Conservation (phyloP, 2,888 invertebrate genomes). For the Lasius platythorax region DNA sequence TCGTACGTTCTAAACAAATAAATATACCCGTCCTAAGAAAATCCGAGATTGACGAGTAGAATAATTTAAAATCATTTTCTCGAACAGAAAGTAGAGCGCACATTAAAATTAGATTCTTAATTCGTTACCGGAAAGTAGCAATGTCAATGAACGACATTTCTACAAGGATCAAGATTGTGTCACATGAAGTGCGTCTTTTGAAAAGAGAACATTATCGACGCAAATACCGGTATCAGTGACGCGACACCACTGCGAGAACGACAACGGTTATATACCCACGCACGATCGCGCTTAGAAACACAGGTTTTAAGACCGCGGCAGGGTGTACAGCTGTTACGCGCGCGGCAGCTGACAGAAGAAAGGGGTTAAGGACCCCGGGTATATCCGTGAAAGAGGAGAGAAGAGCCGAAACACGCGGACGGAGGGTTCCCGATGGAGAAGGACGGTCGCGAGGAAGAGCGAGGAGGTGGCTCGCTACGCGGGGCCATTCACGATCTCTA, state of each 20-base stretch:
- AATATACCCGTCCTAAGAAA: background rate
- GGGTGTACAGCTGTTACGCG: slow-evolving; percentile 83
- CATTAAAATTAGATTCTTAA: background rate
- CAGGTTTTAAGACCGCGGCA: slow-evolving; percentile 57
- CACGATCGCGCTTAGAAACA: slow-evolving; percentile 47
- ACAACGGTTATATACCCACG: slow-evolving; percentile 62
- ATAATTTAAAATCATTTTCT: background rate
- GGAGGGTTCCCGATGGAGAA: slow-evolving; percentile 67
- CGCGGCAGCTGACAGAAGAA: slow-evolving; percentile 84
- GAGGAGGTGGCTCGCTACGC: slow-evolving; percentile 46
- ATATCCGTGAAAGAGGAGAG: slow-evolving; percentile 65
- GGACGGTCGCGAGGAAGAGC: slow-evolving; percentile 62
- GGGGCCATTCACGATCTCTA: slow-evolving; percentile 61
- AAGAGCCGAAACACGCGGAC: slow-evolving; percentile 69
- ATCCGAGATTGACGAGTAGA: background rate
- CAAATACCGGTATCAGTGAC: slow-evolving; percentile 54
- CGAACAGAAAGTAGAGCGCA: background rate
- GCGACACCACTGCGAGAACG: slow-evolving; percentile 44
- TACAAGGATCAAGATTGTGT: background rate
- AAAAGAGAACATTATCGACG: slow-evolving; percentile 11
- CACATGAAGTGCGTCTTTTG: background rate
- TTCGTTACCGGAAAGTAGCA: background rate
- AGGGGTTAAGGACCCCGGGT: slow-evolving; percentile 84
- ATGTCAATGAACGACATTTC: background rate
- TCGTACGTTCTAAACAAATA: background rate